Percentiles rank a stretch among this genome's conserved stretches.
phyloP scores from a whole-genome alignment of 2,888 invertebrate genomes.

The Drosophila demipolita region DNA sequence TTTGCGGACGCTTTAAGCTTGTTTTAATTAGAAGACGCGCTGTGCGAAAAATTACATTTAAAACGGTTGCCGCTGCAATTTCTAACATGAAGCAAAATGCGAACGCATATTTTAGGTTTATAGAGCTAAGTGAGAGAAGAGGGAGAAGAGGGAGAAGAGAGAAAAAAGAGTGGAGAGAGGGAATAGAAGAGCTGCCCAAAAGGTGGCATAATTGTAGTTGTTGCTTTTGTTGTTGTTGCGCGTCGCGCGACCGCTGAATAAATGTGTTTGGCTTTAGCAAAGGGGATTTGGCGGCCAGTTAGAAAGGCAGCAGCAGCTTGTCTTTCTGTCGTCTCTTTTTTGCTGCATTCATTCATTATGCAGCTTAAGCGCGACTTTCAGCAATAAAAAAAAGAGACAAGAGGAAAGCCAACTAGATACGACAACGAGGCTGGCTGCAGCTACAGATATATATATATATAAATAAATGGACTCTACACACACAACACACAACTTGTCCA shows the following conservation, averaged over 20 bases:
- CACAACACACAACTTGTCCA: conserved; percentile 27
- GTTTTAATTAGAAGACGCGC: conserved; percentile 81
- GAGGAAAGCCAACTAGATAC: conserved; percentile 9
- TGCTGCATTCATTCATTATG: conserved; percentile 80
- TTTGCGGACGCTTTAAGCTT: conserved; percentile 75
- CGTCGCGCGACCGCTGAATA: conserved; percentile 66
- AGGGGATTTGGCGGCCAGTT: conserved; percentile 71
- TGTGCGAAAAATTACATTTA: conserved; percentile 78
- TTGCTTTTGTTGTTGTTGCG: conserved; percentile 19
- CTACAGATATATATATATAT: conserved; percentile 3
- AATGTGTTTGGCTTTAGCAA: conserved; percentile 77
- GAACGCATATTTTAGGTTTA: conserved; percentile 80
- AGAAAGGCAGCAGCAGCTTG: conserved; percentile 38
- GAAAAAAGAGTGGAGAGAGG: neutral
- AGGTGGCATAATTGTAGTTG: conserved; percentile 15
- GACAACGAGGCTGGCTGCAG: conserved; percentile 38
- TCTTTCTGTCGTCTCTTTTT: conserved; percentile 33
- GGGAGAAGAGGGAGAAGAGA: neutral
- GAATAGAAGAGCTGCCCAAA: conserved; percentile 2
- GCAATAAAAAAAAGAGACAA: conserved; percentile 1
- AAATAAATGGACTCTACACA: conserved; percentile 39
- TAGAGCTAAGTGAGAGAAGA: conserved; percentile 16
- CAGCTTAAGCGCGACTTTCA: conserved; percentile 70
- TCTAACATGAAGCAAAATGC: conserved; percentile 44
- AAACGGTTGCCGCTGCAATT: conserved; percentile 56